Evolutionary conservation across 64 coral and sea anemone genomes (phyloP).

Genomic region (Actinia equina): DNA sequence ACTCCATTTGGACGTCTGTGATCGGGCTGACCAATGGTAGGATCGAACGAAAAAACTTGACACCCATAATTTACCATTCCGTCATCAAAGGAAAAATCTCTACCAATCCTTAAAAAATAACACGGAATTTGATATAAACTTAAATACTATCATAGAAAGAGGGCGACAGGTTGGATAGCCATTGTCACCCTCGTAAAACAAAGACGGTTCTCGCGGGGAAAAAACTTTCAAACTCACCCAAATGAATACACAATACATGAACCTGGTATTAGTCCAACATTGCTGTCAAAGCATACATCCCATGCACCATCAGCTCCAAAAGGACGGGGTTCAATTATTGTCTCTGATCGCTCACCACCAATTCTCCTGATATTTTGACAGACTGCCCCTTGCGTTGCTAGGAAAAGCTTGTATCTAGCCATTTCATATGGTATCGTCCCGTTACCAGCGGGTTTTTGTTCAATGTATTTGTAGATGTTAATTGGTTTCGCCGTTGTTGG

Average conservation of each 20-base stretch:
- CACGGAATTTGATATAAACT: neutral
- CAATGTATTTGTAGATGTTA: neutral
- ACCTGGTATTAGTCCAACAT: slow-evolving; percentile 32
- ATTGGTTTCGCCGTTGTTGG: neutral
- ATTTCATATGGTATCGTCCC: slow-evolving; percentile 44
- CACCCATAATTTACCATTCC: slow-evolving; percentile 68
- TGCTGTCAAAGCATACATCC: slow-evolving; percentile 86
- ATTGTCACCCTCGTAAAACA: too few relatives aligned
- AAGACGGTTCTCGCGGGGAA: too few relatives aligned
- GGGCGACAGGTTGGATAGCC: too few relatives aligned
- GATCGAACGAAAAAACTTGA: slow-evolving; percentile 79
- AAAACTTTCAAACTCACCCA: slow-evolving; percentile 50
- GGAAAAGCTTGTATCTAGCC: slow-evolving; percentile 47
- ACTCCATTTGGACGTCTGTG: slow-evolving; percentile 53
- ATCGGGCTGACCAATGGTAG: slow-evolving; percentile 63
- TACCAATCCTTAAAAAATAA: slow-evolving; percentile 34
- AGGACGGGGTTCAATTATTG: slow-evolving; percentile 8
- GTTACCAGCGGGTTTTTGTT: slow-evolving; percentile 43
- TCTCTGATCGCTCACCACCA: slow-evolving; percentile 46
- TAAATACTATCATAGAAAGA: too few relatives aligned
- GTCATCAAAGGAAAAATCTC: slow-evolving; percentile 89
- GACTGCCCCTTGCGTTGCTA: slow-evolving; percentile 68
- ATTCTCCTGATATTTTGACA: slow-evolving; percentile 62
- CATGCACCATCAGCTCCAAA: slow-evolving; percentile 77
- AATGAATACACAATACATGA: slow-evolving; percentile 80